phyloP scores from a whole-genome alignment of 2,797 vertebrate species.

The Craterocephalus amniculus region DNA sequence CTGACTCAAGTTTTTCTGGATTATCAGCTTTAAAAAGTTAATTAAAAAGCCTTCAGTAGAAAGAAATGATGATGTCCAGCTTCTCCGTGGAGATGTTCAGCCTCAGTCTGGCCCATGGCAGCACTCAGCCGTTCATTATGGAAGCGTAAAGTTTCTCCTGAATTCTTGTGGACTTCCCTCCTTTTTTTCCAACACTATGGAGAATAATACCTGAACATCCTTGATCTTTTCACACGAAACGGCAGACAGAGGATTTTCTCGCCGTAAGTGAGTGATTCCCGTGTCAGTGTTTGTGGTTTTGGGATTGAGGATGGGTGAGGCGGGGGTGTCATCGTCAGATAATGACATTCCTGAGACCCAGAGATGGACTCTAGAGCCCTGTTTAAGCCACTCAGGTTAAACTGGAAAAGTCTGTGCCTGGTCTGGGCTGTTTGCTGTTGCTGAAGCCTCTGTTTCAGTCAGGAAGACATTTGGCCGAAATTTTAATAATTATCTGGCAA shows the following conservation, averaged over 20 bases:
- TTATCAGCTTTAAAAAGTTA: neutral
- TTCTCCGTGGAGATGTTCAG: conserved; percentile 20
- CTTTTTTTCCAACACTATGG: conserved; percentile 53
- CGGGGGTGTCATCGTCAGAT: conserved; percentile 72
- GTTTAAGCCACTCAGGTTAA: conserved; percentile 76
- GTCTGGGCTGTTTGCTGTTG: conserved; percentile 24
- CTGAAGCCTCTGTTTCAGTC: conserved; percentile 7
- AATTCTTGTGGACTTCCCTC: conserved; percentile 68
- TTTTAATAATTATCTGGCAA: conserved; percentile 16
- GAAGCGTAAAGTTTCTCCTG: conserved; percentile 63
- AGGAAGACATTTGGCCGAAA: neutral
- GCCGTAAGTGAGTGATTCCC: conserved; percentile 78
- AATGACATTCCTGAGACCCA: conserved; percentile 87
- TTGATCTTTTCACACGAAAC: conserved; percentile 82
- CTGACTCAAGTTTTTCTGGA: neutral
- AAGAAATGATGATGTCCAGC: no score
- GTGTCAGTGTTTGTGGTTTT: conserved; percentile 60
- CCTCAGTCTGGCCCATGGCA: conserved; percentile 51
- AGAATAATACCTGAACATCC: conserved; percentile 76
- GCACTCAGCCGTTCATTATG: conserved; percentile 60
- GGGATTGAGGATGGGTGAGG: conserved; percentile 65
- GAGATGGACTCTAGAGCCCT: conserved; percentile 81
- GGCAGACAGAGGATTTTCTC: conserved; percentile 79
- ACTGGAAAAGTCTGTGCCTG: conserved; percentile 52
- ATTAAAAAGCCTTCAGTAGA: no score